A percentile compares a stretch with the other conserved stretches of the same genome.
Evolutionary conservation across 2,888 invertebrate species (phyloP).

Genomic region (Patella pellucida): DNA sequence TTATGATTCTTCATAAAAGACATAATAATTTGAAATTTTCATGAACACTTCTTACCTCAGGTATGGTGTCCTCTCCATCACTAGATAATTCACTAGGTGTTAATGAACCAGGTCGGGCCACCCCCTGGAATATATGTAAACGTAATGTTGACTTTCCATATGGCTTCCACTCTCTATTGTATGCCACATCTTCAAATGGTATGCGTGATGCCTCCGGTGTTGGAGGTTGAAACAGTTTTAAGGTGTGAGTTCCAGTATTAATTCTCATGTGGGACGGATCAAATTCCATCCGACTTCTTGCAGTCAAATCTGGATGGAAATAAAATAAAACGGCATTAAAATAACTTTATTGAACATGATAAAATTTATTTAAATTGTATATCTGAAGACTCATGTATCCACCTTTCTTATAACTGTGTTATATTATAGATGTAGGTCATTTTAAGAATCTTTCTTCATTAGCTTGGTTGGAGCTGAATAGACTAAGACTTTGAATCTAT

Average conservation of each 20-base stretch:
- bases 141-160: constrained; percentile 60
- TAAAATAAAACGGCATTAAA: not conserved
- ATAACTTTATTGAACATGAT: not conserved
- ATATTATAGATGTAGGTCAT: too few species aligned
- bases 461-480: too few species aligned
- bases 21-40: not conserved
- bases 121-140: constrained; percentile 63
- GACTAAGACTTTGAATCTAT: too few species aligned
- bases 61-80: constrained; percentile 60
- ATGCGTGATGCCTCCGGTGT: constrained; percentile 59
- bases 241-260: constrained; percentile 61
- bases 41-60: constrained; percentile 45
- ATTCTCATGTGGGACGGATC: constrained; percentile 55
- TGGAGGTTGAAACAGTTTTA: constrained; percentile 61
- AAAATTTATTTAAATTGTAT: too few species aligned
- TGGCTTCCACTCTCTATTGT: constrained; percentile 54
- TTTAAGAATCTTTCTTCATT: too few species aligned
- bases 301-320: constrained; percentile 41
- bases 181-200: constrained; percentile 51
- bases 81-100: constrained; percentile 66
- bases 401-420: too few species aligned
- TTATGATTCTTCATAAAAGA: not conserved
- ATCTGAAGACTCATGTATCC: too few species aligned
- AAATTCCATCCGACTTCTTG: constrained; percentile 49
- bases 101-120: constrained; percentile 65